Base-by-base conservation (phyloP, 2,113 vertebrate genomes). In the Labeo catla region DNA sequence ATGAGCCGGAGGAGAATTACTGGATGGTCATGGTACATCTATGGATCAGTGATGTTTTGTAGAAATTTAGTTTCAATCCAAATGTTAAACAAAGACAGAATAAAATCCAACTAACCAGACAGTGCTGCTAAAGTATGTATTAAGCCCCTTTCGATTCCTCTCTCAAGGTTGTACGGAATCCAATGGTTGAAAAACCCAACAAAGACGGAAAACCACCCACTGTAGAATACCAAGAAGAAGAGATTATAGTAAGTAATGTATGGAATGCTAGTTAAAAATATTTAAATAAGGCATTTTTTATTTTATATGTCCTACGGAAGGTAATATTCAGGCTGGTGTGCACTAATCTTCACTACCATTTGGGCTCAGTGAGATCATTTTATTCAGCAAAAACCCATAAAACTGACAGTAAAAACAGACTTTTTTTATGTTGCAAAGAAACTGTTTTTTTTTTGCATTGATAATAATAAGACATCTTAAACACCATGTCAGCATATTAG, bases 11-110 rank as follows among this genome's bases (percentile, higher is more conserved):
- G 92, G 97, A 98, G 87, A 96, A 95, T 89, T 99, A 98, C 94
- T 99, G 98, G 98, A 99, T 99, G 91, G 97, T 99, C 82, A 99
- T 99, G 98, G 98, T 99, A 98, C 86, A 0, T 90, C 23, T 45
- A 47, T 72, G 34, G 8, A 28, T 43, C 63, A 66, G 21, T 86
- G 13, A 45, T 82, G 11, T 49, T 79, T 73, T 76, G 4, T 82
- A 5, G 28, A 50, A 54, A 47, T 47, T 43, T 45, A 43, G 39
- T 47, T 47, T 47, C 4, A 16, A 9, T 65, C 34, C 34, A 23
- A 12, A 59, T 47, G 10, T 23, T 39, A 80, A 80, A 61, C 50
- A 36, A 78, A 70, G 34, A 72, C 39, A 8, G 36, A 61, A 80
- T 80, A 4, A 80, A 61, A 61, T 23, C 36, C 15, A 79, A 63